These are phyloP conservation scores for Mythimna pallens DNA, from an alignment of 2,888 invertebrate genomes.

Conservation along the genomic window DNA sequence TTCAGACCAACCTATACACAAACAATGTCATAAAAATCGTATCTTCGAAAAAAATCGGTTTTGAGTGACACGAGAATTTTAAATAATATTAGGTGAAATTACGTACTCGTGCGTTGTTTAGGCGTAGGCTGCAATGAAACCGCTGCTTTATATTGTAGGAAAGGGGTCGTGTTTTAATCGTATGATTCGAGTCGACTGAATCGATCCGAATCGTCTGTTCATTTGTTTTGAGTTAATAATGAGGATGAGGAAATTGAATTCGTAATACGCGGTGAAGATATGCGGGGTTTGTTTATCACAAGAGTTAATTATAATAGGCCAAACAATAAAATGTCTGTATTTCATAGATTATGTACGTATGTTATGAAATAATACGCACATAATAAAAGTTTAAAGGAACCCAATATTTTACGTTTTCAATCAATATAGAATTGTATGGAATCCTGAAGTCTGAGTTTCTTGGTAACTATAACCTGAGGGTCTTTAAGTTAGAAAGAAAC, in stretches of 20 bases:
- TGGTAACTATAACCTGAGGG: no score
- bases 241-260: constrained; percentile 24
- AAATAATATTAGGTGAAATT: neutral
- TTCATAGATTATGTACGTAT: neutral
- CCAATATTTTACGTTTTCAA: no score
- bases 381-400: no score
- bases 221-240: constrained; percentile 37
- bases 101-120: no score
- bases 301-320: constrained; percentile 6
- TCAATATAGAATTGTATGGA: no score
- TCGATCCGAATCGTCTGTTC: constrained; percentile 26
- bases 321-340: neutral
- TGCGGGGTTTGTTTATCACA: neutral
- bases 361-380: no score
- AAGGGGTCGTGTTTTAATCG: constrained; percentile 30
- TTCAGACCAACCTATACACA: no score
- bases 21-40: no score
- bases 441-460: no score
- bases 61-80: no score
- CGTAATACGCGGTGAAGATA: neutral
- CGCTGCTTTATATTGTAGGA: constrained; percentile 7
- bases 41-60: no score
- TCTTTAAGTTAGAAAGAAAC: no score
- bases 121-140: neutral
- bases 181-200: constrained; percentile 30